Evolutionary conservation across 2,888 invertebrate genomes (phyloP).

Genomic region (Conistra vaccinii): DNA sequence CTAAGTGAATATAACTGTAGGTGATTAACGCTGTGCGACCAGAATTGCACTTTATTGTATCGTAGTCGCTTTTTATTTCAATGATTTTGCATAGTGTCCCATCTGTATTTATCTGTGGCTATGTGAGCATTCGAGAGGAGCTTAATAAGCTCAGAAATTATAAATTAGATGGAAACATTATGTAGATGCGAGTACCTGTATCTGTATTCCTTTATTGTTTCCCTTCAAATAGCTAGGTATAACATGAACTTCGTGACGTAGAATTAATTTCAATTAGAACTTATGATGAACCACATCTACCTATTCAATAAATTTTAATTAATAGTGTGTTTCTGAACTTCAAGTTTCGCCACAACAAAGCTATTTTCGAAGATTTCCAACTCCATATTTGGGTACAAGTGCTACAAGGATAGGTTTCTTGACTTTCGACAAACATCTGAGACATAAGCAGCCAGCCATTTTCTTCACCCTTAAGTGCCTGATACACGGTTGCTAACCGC

Average conservation of each 20-base stretch:
- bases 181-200: background rate
- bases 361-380: conserved; percentile 14
- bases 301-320: background rate
- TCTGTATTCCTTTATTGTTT: background rate
- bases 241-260: background rate
- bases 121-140: background rate
- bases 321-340: background rate
- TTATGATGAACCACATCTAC: background rate
- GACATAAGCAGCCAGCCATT: background rate
- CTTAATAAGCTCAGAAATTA: background rate
- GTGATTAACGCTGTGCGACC: too few species aligned
- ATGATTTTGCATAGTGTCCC: too few species aligned
- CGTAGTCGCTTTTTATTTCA: too few species aligned
- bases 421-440: background rate
- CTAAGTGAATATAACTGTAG: too few species aligned
- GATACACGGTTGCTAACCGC: too few species aligned
- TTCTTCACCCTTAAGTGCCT: background rate
- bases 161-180: conserved; percentile 8
- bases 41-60: too few species aligned
- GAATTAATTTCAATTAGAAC: background rate
- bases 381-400: background rate
- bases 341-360: conserved; percentile 6
- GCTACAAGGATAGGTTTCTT: background rate
- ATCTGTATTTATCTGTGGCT: too few species aligned
- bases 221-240: background rate